Evolutionary conservation across 2,797 vertebrate species (phyloP).

Genomic region (Lophius americanus): DNA sequence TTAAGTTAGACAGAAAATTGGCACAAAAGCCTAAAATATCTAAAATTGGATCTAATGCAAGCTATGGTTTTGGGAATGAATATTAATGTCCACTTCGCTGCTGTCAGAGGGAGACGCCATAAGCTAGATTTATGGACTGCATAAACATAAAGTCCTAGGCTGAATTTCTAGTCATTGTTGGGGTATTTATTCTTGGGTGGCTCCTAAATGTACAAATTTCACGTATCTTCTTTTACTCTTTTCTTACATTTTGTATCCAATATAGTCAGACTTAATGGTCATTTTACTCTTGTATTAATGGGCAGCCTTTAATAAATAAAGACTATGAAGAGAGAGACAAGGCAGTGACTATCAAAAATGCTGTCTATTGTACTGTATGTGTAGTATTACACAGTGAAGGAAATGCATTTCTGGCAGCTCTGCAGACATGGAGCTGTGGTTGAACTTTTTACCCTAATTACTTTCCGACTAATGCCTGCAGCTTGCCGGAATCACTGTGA

Average conservation of each 20-base stretch:
- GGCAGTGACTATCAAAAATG: constrained; percentile 87
- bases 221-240: background rate
- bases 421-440: constrained; percentile 87
- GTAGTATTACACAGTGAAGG: constrained; percentile 85
- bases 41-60: constrained; percentile 62
- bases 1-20: constrained; percentile 70
- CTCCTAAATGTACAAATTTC: constrained; percentile 5
- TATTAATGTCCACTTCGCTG: constrained; percentile 71
- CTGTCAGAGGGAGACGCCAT: constrained; percentile 47
- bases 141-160: constrained; percentile 36
- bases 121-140: constrained; percentile 43
- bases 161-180: constrained; percentile 12
- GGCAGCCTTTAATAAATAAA: background rate
- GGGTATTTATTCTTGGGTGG: constrained; percentile 10
- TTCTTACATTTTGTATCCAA: constrained; percentile 4
- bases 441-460: constrained; percentile 99
- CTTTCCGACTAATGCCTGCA: constrained; percentile 91
- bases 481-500: constrained; percentile 93
- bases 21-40: constrained; percentile 47
- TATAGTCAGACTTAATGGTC: background rate
- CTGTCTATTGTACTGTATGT: constrained; percentile 74
- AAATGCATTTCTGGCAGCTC: constrained; percentile 90
- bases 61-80: constrained; percentile 69
- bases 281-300: background rate
- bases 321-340: background rate